A percentile compares a stretch with the other conserved stretches of the same genome.
Evolutionary conservation across 2,888 invertebrate species (phyloP).

Genomic region (Protodeltote pygarga): DNA sequence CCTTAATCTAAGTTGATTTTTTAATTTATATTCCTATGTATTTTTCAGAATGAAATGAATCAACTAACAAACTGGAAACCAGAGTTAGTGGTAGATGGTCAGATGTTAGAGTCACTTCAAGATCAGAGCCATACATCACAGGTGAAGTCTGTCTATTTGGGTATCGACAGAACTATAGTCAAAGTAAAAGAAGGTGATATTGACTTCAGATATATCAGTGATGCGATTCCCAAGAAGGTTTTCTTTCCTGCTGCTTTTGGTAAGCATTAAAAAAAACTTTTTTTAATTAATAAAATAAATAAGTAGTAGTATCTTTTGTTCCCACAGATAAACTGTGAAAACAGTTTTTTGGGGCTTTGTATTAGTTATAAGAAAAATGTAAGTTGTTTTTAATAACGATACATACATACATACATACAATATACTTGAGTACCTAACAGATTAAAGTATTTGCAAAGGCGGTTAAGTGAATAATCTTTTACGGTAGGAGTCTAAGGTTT

Average conservation of each 20-base stretch:
- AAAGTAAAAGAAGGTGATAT: constrained; percentile 76
- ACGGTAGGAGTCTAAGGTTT: too few species aligned
- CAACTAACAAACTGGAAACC: constrained; percentile 20
- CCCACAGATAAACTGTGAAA: too few species aligned
- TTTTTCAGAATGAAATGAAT: constrained; percentile 56
- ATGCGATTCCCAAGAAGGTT: constrained; percentile 77
- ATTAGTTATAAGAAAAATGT: too few species aligned
- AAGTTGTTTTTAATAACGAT: too few species aligned
- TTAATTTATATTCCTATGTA: too few species aligned
- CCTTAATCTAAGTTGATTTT: not conserved
- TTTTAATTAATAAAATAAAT: too few species aligned
- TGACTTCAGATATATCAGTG: constrained; percentile 84
- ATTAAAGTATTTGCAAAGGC: too few species aligned
- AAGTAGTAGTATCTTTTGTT: too few species aligned
- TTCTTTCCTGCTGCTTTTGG: constrained; percentile 81
- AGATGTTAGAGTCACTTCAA: constrained; percentile 68
- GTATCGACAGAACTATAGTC: constrained; percentile 76
- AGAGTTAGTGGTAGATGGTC: constrained; percentile 62
- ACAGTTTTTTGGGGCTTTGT: too few species aligned
- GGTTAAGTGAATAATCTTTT: too few species aligned
- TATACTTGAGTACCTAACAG: too few species aligned
- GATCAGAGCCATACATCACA: constrained; percentile 53
- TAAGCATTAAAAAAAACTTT: constrained; percentile 1
- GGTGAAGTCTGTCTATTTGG: constrained; percentile 72
- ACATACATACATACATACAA: too few species aligned